phyloP scores from a whole-genome alignment of 1,140 invertebrate species.

The Lanistes nyassanus region DNA sequence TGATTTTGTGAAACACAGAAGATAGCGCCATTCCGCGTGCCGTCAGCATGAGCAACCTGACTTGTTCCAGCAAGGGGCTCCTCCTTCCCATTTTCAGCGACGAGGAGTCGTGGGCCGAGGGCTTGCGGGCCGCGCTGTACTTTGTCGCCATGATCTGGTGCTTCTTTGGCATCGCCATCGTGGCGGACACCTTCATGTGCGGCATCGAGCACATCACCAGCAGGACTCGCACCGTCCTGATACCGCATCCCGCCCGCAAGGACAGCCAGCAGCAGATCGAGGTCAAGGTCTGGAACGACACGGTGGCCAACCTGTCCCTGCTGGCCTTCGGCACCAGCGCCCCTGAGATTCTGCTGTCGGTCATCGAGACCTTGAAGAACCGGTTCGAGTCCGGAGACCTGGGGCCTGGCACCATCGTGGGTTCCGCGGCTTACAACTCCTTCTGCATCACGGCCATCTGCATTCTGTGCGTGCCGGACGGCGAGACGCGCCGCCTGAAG shows the following conservation, averaged over 20 bases:
- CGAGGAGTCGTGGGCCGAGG: conserved; percentile 68
- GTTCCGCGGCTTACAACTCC: conserved; percentile 76
- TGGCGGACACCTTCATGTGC: conserved; percentile 75
- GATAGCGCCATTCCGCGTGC: neutral
- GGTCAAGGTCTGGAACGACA: conserved; percentile 73
- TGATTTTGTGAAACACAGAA: neutral
- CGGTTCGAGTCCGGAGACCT: conserved; percentile 70
- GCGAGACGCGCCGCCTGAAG: conserved; percentile 82
- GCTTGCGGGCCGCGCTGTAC: conserved; percentile 70
- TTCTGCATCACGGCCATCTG: conserved; percentile 73
- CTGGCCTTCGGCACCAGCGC: conserved; percentile 77
- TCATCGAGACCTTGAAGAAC: conserved; percentile 73
- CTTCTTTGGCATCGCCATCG: conserved; percentile 72
- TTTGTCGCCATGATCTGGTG: conserved; percentile 72
- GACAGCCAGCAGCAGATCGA: conserved; percentile 51
- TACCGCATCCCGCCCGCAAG: conserved; percentile 54
- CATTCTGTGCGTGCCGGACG: conserved; percentile 70
- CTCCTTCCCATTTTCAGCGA: conserved; percentile 72
- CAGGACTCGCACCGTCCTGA: conserved; percentile 71
- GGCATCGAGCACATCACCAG: conserved; percentile 77
- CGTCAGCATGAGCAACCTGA: conserved; percentile 54
- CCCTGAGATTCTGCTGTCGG: conserved; percentile 75
- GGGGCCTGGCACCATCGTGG: conserved; percentile 76
- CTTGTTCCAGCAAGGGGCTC: conserved; percentile 68
- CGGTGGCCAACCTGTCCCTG: conserved; percentile 75